These are phyloP conservation scores for Lampris megalopsis DNA, from an alignment of 2,113 vertebrate species.

Conservation along the genomic window DNA sequence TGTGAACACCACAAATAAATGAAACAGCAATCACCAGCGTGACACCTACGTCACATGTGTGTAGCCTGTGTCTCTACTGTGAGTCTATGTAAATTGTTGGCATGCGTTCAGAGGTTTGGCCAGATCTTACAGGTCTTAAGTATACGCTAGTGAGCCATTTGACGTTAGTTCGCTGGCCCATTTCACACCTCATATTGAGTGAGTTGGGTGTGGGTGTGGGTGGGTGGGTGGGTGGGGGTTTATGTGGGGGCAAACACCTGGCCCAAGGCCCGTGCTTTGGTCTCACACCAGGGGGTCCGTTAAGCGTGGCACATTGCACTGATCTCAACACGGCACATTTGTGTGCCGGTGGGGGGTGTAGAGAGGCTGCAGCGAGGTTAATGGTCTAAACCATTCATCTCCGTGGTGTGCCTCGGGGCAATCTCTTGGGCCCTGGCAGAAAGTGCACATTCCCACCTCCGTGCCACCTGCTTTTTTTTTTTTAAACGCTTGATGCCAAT, in stretches of 20 bases:
- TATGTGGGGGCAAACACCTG: constrained; percentile 47
- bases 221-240: constrained; percentile 4
- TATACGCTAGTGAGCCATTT: no score
- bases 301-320: constrained; percentile 53
- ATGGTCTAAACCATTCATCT: constrained; percentile 77
- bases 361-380: constrained; percentile 68
- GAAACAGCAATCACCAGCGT: no score
- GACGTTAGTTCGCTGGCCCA: no score
- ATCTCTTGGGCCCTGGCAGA: constrained; percentile 57
- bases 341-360: constrained; percentile 64
- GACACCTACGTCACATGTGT: no score
- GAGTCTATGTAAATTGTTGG: no score
- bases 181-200: no score
- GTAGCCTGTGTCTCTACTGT: no score
- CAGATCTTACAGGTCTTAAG: no score
- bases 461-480: constrained; percentile 60
- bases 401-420: constrained; percentile 47
- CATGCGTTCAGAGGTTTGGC: no score
- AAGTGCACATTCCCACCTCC: constrained; percentile 62
- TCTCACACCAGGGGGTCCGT: constrained; percentile 62
- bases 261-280: constrained; percentile 63
- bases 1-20: no score
- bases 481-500: constrained; percentile 45
- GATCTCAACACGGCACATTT: constrained; percentile 70
- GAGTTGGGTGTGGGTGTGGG: not conserved